Evolutionary conservation across 2,888 invertebrate species (phyloP), one percentile per base, ranked within the genome.

Genomic region (Phymatocera aterrima): DNA sequence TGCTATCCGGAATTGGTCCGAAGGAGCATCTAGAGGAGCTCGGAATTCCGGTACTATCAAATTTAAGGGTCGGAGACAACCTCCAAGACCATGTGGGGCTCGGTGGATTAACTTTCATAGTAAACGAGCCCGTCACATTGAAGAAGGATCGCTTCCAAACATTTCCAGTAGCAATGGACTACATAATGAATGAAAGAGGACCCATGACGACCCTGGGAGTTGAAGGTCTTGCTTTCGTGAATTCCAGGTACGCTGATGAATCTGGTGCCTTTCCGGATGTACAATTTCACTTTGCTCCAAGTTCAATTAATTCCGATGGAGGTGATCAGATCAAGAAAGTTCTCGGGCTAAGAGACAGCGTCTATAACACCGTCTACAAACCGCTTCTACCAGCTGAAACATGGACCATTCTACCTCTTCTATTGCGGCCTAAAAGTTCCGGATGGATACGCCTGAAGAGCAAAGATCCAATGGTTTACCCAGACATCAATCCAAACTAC

Each of bases 401-500:
- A 0, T 97, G 97, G 96, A 95, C 96, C 0, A 95, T 97, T 80
- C 90, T 97, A 37, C 97, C 97, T 0, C 90, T 97, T 3, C 90
- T 97, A 0, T 90, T 99, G 83, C 93, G 98, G 5, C 97, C 99
- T 0, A 95, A 94, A 86, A 98, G 98, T 87, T 94, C 94, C 0
- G 99, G 99, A 0, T 95, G 95, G 94, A 92, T 99, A n/a, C 94
- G 95, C 74, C 91, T 99, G 21, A 94, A 94, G 82, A 96, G 96
- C 68, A 93, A 92, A 48, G 95, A 98, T 90, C 98, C 98, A 0
- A 92, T 94, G 82, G 94, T 95, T 0, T 94, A 96, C 81, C 98
- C 98, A 0, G 94, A 95, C 15, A 95, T 99, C 77, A 96, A 96
- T 88, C 98, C 98, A 0, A 98, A 98, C 89, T 99, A 99, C 89